Base-by-base conservation (phyloP, 2,113 vertebrate genomes). In the Paratilapia polleni region DNA sequence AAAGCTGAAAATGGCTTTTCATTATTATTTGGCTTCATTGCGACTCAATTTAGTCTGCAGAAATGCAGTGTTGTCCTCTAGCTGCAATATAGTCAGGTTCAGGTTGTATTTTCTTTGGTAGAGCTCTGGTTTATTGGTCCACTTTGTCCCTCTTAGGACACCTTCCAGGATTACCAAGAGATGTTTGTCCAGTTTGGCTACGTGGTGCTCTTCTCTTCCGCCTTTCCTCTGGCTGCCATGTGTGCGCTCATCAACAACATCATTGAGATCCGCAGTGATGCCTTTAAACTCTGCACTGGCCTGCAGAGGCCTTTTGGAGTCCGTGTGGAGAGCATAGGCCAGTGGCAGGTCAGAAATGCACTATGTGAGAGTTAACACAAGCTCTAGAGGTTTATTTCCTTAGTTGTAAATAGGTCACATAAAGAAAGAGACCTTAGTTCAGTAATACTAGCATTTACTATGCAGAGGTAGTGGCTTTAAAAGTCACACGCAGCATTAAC, bases 101-200 rank as follows among this genome's bases (percentile, higher is more conserved):
- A 82, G 11, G 9, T 13, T 54, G 22, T 17, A 36, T 47, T n/a
- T 14, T 15, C 43, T 6, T 9, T 41, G n/a, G 1, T 47, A 10
- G 11, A 62, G 22, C n/a, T 78, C 54, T 36, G 22, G 22, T 36
- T 73, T 74, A 82, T 80, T 43, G 28, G 6, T 78, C 28, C 17
- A 5, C 26, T 34, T 84, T 75, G 52, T 80, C 22, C 64, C 77
- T 78, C 47, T 2, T 94, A 99, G 98, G 98, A 98, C 95, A 98
- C 98, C 0, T 98, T 99, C 94, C 97, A 98, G 92, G 98, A 99
- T 95, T 99, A 99, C 94, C 98, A 99, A 89, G 98, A 99, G 95
- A 99, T 99, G 98, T 98, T 99, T 83, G 96, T 99, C 89, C 98
- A 99, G 96, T 99, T 99, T 1, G 98, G 98, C 61, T 99, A 99